phyloP scores from a whole-genome alignment of 1,140 invertebrate species.

The Cataglyphis hispanica region DNA sequence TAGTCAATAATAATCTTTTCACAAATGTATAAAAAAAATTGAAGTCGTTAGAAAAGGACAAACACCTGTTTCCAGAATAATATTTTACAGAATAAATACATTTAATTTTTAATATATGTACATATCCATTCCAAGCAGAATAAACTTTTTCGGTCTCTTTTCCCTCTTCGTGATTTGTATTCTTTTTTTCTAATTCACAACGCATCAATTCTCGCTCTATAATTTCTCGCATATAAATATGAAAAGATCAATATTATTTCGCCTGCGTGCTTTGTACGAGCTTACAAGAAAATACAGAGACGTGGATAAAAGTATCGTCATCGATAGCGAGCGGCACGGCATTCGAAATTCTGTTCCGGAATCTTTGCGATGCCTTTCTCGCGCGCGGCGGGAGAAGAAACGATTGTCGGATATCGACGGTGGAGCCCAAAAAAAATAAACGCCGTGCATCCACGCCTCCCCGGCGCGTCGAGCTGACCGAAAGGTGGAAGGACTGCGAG shows the following conservation, averaged over 20 bases:
- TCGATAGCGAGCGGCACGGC: constrained; percentile 30
- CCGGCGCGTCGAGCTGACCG: constrained; percentile 27
- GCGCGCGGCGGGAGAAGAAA: constrained; percentile 46
- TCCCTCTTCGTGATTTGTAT: no score
- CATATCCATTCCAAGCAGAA: no score
- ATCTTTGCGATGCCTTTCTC: constrained; percentile 53
- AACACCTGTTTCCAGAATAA: no score
- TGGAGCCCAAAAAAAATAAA: constrained; percentile 50
- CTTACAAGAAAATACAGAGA: not conserved
- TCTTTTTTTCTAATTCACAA: not conserved
- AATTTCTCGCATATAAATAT: constrained; percentile 12
- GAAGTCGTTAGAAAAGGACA: no score
- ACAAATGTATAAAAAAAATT: no score
- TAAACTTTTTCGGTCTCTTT: no score
- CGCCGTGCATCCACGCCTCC: constrained; percentile 25
- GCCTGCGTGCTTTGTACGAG: not conserved
- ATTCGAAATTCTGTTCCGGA: constrained; percentile 59
- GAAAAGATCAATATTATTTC: constrained; percentile 46
- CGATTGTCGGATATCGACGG: constrained; percentile 38
- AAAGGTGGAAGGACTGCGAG: not conserved
- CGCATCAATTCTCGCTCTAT: not conserved
- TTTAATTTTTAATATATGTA: no score
- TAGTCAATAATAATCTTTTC: no score
- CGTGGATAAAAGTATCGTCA: not conserved
- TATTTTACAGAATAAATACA: no score